Evolutionary conservation across 2,113 vertebrate genomes (phyloP).

Genomic region (Brachionichthys hirsutus): DNA sequence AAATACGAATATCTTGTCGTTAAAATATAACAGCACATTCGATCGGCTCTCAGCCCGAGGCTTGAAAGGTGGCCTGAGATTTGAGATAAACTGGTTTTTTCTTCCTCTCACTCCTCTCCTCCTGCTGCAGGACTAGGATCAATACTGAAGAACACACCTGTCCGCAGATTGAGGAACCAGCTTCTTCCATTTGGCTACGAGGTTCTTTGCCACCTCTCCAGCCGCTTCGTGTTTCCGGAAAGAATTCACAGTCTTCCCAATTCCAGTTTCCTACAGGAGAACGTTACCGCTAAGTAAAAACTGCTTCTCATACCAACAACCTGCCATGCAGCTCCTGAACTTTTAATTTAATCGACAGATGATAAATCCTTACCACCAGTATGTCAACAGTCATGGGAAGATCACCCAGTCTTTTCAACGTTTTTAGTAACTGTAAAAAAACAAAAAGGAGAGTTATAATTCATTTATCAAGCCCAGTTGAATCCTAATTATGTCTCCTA

Average conservation of each 20-base stretch:
- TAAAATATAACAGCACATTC: too few relatives aligned
- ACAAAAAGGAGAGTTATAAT: neutral
- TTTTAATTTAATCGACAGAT: too few relatives aligned
- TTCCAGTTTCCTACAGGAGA: slow-evolving; percentile 86
- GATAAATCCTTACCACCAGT: slow-evolving; percentile 84
- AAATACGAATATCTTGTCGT: too few relatives aligned
- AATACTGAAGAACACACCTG: slow-evolving; percentile 70
- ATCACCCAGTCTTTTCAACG: slow-evolving; percentile 88
- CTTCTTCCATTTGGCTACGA: slow-evolving; percentile 97
- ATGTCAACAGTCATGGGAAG: slow-evolving; percentile 96
- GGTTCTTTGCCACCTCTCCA: slow-evolving; percentile 85
- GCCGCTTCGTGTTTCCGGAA: slow-evolving; percentile 90
- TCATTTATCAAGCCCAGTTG: too few relatives aligned
- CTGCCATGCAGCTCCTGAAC: neutral
- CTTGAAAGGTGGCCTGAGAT: too few relatives aligned
- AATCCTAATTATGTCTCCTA: too few relatives aligned
- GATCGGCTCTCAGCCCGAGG: too few relatives aligned
- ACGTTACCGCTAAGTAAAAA: slow-evolving; percentile 2
- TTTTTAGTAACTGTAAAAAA: slow-evolving; percentile 87
- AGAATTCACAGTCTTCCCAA: slow-evolving; percentile 96
- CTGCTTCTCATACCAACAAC: neutral
- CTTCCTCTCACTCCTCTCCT: too few relatives aligned
- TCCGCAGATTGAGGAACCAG: slow-evolving; percentile 87
- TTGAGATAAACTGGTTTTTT: too few relatives aligned
- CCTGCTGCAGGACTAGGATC: too few relatives aligned